phyloP scores from a whole-genome alignment of 2,113 vertebrate genomes.

The Elanoides forficatus region DNA sequence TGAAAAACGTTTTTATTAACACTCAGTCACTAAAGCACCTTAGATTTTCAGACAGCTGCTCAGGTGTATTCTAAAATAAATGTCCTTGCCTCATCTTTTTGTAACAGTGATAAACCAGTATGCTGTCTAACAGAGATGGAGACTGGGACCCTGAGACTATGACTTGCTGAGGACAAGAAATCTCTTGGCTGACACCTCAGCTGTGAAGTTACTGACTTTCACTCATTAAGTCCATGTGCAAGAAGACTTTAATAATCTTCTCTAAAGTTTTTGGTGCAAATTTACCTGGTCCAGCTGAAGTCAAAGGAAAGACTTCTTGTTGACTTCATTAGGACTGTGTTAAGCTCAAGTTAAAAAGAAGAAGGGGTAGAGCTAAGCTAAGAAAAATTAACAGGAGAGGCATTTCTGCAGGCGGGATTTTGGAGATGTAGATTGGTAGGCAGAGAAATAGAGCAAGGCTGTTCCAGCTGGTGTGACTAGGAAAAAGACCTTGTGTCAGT shows the following conservation, averaged over 20 bases:
- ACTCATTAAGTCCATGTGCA: not conserved
- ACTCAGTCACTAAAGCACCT: not conserved
- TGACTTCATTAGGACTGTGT: not conserved
- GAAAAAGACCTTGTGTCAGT: not conserved
- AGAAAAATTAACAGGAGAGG: not conserved
- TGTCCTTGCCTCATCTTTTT: not conserved
- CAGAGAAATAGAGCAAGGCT: not conserved
- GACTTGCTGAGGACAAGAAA: not conserved
- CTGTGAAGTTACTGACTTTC: not conserved
- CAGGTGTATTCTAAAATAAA: not conserved
- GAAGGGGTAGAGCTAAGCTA: not conserved
- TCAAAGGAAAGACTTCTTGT: not conserved
- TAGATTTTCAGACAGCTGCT: not conserved
- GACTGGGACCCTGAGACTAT: not conserved
- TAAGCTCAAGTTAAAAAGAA: not conserved
- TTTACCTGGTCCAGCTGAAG: not conserved
- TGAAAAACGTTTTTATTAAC: not conserved
- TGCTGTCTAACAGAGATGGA: not conserved
- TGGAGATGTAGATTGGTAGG: not conserved
- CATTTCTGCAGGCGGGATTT: not conserved
- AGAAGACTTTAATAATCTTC: not conserved
- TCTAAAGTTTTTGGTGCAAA: not conserved
- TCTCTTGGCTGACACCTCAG: not conserved
- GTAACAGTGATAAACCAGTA: not conserved
- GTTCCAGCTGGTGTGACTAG: not conserved